Evolutionary conservation across 2,113 vertebrate genomes (phyloP).

Genomic region (Lasiurus cinereus): DNA sequence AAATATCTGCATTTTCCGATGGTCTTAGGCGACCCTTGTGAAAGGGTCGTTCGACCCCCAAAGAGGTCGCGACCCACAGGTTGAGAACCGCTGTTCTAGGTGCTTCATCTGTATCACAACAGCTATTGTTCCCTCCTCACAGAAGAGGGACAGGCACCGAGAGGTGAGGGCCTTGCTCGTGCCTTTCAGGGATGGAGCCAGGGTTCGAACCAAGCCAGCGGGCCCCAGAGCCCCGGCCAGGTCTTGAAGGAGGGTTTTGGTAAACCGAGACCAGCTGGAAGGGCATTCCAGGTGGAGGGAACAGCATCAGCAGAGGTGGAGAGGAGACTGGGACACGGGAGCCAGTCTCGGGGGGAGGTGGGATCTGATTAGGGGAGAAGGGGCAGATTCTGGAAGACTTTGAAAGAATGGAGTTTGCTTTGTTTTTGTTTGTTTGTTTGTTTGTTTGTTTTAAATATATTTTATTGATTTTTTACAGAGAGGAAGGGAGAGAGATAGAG

Average conservation of each 20-base stretch:
- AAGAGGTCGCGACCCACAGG: too few species aligned
- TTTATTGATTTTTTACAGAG: too few species aligned
- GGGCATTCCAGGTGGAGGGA: background rate
- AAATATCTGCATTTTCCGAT: too few species aligned
- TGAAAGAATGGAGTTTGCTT: background rate
- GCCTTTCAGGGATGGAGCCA: background rate
- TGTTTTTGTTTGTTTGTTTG: too few species aligned
- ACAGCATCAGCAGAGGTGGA: too few species aligned
- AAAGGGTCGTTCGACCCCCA: too few species aligned
- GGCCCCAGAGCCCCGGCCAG: background rate
- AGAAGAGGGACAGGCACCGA: background rate
- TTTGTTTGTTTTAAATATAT: too few species aligned
- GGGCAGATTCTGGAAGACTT: background rate
- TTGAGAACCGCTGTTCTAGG: too few species aligned
- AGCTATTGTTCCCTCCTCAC: background rate
- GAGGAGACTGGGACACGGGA: background rate
- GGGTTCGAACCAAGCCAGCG: background rate
- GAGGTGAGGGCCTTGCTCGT: background rate
- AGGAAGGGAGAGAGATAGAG: too few species aligned
- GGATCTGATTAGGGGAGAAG: background rate
- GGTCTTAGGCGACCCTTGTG: too few species aligned
- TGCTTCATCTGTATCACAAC: too few species aligned
- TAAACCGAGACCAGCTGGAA: background rate
- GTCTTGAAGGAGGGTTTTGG: background rate
- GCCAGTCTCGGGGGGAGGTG: background rate